These are phyloP conservation scores for Cyrtodaria siliqua DNA, from an alignment of 2,888 invertebrate species.

Conservation along the genomic window DNA sequence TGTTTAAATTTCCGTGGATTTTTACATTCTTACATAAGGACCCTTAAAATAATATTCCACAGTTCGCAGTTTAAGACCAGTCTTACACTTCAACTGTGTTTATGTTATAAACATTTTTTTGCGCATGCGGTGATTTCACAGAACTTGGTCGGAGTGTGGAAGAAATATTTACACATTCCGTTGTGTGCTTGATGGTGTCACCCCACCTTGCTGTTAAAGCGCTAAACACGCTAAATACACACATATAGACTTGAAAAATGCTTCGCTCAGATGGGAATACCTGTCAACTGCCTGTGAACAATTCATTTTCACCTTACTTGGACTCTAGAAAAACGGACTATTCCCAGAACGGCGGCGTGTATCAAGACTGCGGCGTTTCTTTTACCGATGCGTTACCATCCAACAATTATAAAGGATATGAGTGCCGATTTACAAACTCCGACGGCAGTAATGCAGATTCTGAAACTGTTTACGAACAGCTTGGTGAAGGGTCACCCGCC, in stretches of 20 bases:
- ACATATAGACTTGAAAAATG: conserved; percentile 38
- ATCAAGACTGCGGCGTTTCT: conserved; percentile 4
- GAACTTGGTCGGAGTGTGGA: conserved; percentile 37
- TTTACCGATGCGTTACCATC: neutral
- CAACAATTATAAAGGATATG: conserved; percentile 33
- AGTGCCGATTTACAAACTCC: conserved; percentile 37
- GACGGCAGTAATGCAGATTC: conserved; percentile 21
- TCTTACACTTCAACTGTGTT: conserved; percentile 30
- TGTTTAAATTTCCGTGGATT: no score
- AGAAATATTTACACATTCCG: conserved; percentile 55
- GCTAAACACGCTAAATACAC: conserved; percentile 53
- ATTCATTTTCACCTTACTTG: conserved; percentile 53
- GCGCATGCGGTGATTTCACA: conserved; percentile 45
- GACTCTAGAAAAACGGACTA: conserved; percentile 33
- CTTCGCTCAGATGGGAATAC: conserved; percentile 52
- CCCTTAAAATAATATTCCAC: neutral
- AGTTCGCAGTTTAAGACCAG: conserved; percentile 34
- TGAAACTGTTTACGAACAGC: conserved; percentile 35
- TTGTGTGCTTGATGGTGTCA: conserved; percentile 20
- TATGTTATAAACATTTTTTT: conserved; percentile 56
- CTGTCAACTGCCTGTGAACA: conserved; percentile 52
- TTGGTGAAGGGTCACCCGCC: conserved; percentile 26
- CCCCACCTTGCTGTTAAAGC: conserved; percentile 42
- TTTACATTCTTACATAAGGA: no score
- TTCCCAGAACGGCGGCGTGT: neutral